phyloP scores from a whole-genome alignment of 2,888 invertebrate species.

The Nephrotoma guestfalica region DNA sequence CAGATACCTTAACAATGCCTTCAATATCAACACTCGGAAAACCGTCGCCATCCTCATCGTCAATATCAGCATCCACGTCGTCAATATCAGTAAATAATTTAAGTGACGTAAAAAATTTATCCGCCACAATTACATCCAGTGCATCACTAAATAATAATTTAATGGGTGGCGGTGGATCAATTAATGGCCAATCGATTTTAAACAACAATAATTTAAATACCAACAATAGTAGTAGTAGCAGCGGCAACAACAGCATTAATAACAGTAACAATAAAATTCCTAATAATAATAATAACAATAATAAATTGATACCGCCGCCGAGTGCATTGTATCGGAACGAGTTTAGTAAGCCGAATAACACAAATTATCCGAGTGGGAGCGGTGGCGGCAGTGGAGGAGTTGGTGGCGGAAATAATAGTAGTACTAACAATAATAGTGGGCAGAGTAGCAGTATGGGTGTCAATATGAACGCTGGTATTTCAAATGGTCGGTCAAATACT shows the following conservation, averaged over 20 bases:
- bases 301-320: not conserved
- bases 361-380: not conserved
- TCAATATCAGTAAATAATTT: slow-evolving; percentile 16
- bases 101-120: not conserved
- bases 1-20: not conserved
- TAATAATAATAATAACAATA: slow-evolving; percentile 3
- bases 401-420: not conserved
- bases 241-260: not conserved
- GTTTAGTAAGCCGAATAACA: not conserved
- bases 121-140: not conserved
- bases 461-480: not conserved
- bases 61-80: slow-evolving; percentile 19
- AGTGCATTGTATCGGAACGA: not conserved
- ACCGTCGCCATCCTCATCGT: slow-evolving; percentile 20
- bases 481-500: not conserved
- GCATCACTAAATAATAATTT: not conserved
- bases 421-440: not conserved
- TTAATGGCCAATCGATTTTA: not conserved
- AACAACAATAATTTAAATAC: not conserved
- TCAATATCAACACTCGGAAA: slow-evolving; percentile 7
- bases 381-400: not conserved
- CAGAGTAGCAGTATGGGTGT: not conserved
- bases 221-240: not conserved
- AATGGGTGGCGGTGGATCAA: not conserved
- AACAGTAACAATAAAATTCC: not conserved